Conservation (phyloP, 2,113 vertebrate species). For the Nematolebias whitei region DNA sequence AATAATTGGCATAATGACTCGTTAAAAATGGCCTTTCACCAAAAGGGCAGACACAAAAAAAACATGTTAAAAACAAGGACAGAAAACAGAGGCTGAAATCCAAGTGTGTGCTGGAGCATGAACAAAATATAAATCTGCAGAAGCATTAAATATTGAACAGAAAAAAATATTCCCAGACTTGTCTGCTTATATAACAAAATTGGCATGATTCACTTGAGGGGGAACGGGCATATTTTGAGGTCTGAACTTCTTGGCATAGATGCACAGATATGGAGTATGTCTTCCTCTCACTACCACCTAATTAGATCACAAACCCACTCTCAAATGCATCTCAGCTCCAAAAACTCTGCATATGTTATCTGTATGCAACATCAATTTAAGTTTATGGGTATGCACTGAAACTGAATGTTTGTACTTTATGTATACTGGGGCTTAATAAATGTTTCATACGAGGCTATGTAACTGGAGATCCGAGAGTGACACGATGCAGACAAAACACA, state of each 20-base stretch:
- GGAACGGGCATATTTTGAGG: conserved; percentile 50
- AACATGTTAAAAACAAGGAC: conserved; percentile 57
- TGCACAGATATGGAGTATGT: conserved; percentile 56
- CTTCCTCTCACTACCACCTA: conserved; percentile 65
- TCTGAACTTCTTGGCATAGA: conserved; percentile 61
- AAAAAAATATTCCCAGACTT: conserved; percentile 72
- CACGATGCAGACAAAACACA: conserved; percentile 39
- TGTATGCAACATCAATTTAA: conserved; percentile 15
- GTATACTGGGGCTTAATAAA: conserved; percentile 33
- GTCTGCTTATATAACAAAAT: conserved; percentile 72
- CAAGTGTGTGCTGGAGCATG: conserved; percentile 39
- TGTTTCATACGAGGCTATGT: conserved; percentile 42
- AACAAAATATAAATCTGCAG: conserved; percentile 72
- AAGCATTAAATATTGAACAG: conserved; percentile 79
- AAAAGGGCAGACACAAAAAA: conserved; percentile 53
- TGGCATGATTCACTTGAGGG: conserved; percentile 60
- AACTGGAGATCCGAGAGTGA: conserved; percentile 42
- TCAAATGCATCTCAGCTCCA: conserved; percentile 54
- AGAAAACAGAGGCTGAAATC: conserved; percentile 49
- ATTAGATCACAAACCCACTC: conserved; percentile 74
- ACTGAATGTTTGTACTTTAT: conserved; percentile 23
- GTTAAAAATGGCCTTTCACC: conserved; percentile 68
- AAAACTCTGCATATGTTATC: conserved; percentile 38
- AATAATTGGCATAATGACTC: conserved; percentile 67
- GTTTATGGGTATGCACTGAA: conserved; percentile 18